Evolutionary conservation across 1,140 invertebrate genomes (phyloP).

Genomic region (Armadillidium nasatum): DNA sequence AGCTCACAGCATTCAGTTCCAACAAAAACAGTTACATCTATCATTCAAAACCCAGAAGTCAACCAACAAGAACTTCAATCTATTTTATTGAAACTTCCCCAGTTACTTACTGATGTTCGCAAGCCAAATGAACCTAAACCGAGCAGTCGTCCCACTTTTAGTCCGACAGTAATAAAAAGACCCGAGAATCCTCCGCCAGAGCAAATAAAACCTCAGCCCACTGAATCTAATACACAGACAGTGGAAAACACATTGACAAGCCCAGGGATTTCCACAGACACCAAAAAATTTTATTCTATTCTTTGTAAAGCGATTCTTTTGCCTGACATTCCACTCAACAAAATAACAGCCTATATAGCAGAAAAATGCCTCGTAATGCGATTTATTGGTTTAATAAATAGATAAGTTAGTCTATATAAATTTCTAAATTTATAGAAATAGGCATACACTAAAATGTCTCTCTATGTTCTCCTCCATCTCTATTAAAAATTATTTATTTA

Average conservation of each 20-base stretch:
- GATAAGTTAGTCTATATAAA: not conserved
- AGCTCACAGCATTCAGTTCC: not conserved
- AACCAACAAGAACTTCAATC: not conserved
- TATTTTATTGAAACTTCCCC: not conserved
- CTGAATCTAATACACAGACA: not conserved
- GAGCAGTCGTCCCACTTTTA: not conserved
- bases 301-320: not conserved
- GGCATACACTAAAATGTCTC: too few species aligned
- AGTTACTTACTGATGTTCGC: not conserved
- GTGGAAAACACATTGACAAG: not conserved
- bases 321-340: not conserved
- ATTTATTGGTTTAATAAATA: not conserved
- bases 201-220: not conserved
- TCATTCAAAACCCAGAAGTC: not conserved
- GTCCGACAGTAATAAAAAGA: not conserved
- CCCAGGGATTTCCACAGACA: not conserved
- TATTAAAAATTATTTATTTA: too few species aligned
- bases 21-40: not conserved
- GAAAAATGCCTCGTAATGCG: not conserved
- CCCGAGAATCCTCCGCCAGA: not conserved
- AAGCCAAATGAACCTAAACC: not conserved
- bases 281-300: not conserved
- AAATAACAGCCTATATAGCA: not conserved
- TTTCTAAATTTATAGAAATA: too few species aligned
- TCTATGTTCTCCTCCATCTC: too few species aligned